Evolutionary conservation across 2,888 invertebrate species (phyloP).

Genomic region (Cantharis lateralis): DNA sequence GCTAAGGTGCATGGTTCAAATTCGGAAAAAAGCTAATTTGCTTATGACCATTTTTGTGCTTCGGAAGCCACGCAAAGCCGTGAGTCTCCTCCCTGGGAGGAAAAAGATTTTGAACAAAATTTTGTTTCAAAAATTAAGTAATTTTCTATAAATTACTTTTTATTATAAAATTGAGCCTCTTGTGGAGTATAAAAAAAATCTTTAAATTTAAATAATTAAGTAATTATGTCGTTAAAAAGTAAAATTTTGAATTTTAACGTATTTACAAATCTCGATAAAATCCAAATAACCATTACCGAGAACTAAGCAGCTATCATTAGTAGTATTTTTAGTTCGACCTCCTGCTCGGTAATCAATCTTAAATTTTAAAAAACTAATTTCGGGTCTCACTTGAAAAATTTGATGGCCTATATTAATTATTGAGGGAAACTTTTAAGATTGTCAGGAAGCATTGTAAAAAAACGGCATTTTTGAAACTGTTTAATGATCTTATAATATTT

Average conservation of each 20-base stretch:
- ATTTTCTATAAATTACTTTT: too few species aligned
- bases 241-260: not conserved
- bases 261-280: conserved; percentile 14
- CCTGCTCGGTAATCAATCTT: conserved; percentile 26
- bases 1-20: too few species aligned
- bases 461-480: not conserved
- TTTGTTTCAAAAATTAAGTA: too few species aligned
- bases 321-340: not conserved
- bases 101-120: too few species aligned
- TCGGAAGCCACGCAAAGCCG: too few species aligned
- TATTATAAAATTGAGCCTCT: too few species aligned
- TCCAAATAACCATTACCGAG: conserved; percentile 10
- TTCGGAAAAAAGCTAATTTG: too few species aligned
- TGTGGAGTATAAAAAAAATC: too few species aligned
- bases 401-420: conserved; percentile 32
- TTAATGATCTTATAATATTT: not conserved
- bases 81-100: too few species aligned
- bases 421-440: conserved; percentile 26
- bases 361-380: conserved; percentile 27
- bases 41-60: too few species aligned
- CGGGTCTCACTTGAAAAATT: conserved; percentile 29
- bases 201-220: not conserved
- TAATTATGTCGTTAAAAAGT: not conserved
- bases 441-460: conserved; percentile 6
- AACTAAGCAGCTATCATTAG: conserved; percentile 19